A percentile compares a stretch with the other conserved stretches of the same genome.
These are phyloP conservation scores for Rhadina sibilatrix DNA, from an alignment of 2,113 vertebrate genomes.

Conservation along the genomic window DNA sequence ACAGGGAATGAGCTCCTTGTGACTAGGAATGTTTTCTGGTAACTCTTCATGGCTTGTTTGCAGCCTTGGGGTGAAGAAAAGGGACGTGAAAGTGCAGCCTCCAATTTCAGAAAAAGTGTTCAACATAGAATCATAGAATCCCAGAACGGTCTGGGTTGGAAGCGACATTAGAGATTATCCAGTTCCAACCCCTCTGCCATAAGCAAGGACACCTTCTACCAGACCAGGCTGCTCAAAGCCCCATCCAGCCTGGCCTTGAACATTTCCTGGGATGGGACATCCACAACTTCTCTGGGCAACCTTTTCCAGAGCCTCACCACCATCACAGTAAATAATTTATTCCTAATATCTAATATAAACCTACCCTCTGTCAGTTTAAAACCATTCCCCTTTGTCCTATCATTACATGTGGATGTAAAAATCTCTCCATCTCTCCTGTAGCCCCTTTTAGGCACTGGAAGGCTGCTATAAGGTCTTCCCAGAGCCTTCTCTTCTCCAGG, in stretches of 20 bases:
- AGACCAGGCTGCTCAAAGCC: background rate
- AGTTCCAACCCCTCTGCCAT: background rate
- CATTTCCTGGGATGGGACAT: background rate
- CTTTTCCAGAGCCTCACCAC: background rate
- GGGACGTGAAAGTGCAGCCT: background rate
- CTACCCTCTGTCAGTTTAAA: background rate
- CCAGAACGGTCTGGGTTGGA: background rate
- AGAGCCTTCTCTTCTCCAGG: background rate
- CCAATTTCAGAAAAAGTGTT: background rate
- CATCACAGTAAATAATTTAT: background rate
- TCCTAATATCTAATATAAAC: background rate
- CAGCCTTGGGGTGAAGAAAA: background rate
- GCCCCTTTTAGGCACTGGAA: rapidly evolving
- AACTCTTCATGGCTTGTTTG: background rate
- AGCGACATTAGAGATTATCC: background rate
- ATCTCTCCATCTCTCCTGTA: background rate
- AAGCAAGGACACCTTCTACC: background rate
- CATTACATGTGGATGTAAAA: background rate
- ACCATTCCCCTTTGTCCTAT: background rate
- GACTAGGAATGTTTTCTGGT: background rate
- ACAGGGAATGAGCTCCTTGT: background rate
- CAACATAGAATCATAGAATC: background rate
- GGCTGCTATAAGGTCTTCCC: background rate
- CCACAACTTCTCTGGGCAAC: background rate
- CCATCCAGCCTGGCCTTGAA: background rate